phyloP scores from a whole-genome alignment of 2,888 invertebrate genomes.

The Xiphydria camelus region DNA sequence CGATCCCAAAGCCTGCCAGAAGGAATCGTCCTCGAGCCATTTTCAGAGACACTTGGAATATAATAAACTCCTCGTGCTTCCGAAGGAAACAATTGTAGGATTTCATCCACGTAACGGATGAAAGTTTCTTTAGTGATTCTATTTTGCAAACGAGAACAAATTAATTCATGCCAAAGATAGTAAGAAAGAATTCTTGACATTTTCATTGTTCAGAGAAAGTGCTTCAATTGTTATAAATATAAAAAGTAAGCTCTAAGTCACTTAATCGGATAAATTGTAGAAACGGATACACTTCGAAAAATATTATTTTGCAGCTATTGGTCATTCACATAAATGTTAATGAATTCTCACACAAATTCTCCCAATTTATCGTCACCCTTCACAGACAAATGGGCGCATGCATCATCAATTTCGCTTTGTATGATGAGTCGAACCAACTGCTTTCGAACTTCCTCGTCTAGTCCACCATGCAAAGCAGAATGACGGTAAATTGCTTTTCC shows the following conservation, averaged over 20 bases:
- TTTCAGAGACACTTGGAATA: background rate
- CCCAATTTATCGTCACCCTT: conserved; percentile 1
- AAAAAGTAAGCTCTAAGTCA: no score
- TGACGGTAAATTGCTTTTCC: conserved; percentile 4
- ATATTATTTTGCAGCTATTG: conserved; percentile 1
- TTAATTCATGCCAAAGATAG: no score
- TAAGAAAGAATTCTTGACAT: no score
- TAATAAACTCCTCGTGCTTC: conserved; percentile 2
- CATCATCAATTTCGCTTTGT: conserved; percentile 3
- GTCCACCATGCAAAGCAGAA: background rate
- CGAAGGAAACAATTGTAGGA: conserved; percentile 2
- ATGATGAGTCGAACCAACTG: background rate
- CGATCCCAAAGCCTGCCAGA: conserved; percentile 1
- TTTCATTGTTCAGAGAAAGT: no score
- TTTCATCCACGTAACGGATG: conserved; percentile 1
- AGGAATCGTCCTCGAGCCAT: background rate
- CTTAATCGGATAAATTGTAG: no score
- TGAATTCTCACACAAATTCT: conserved; percentile 2
- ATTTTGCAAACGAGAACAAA: no score
- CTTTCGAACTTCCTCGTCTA: conserved; percentile 2
- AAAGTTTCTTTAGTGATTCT: conserved; percentile 2
- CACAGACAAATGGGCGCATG: background rate
- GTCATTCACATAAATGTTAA: no score
- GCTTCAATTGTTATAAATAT: no score
- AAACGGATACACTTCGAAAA: no score